Evolutionary conservation across 2,888 invertebrate genomes (phyloP).

Genomic region (Phyllotreta striolata): DNA sequence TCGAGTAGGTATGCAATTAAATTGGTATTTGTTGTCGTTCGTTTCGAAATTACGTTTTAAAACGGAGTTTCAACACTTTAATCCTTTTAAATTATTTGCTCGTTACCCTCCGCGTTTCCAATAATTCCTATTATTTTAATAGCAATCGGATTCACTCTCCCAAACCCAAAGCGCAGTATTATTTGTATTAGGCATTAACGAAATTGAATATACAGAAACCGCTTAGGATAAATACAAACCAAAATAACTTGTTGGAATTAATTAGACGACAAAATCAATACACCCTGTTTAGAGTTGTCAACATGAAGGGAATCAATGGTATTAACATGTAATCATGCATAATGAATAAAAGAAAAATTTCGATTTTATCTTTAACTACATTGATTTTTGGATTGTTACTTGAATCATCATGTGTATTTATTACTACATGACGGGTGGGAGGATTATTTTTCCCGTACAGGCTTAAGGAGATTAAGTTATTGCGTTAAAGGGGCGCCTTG

Average conservation of each 20-base stretch:
- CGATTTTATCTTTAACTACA: too few species aligned
- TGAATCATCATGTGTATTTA: too few species aligned
- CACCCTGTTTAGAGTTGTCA: neutral
- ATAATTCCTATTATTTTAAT: constrained; percentile 19
- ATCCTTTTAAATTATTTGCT: constrained; percentile 11
- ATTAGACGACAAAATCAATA: constrained; percentile 6
- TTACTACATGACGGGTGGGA: too few species aligned
- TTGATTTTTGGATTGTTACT: too few species aligned
- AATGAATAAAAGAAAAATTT: constrained; percentile 2
- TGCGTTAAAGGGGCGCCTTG: too few species aligned
- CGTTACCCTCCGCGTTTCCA: constrained; percentile 2
- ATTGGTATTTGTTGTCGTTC: constrained; percentile 12
- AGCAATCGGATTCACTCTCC: neutral
- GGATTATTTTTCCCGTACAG: too few species aligned
- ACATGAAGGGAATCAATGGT: constrained; percentile 6
- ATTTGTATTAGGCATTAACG: constrained; percentile 20
- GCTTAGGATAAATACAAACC: constrained; percentile 14
- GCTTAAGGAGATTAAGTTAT: too few species aligned
- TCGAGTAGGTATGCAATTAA: constrained; percentile 3
- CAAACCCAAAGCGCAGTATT: constrained; percentile 13
- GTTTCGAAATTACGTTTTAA: neutral
- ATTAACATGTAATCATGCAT: neutral
- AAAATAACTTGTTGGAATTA: constrained; percentile 20
- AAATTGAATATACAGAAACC: constrained; percentile 22
- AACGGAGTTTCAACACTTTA: constrained; percentile 10